Evolutionary conservation across 2,797 vertebrate species (phyloP), one percentile per base, ranked within the genome.

Genomic region (Phalanger gymnotis): DNA sequence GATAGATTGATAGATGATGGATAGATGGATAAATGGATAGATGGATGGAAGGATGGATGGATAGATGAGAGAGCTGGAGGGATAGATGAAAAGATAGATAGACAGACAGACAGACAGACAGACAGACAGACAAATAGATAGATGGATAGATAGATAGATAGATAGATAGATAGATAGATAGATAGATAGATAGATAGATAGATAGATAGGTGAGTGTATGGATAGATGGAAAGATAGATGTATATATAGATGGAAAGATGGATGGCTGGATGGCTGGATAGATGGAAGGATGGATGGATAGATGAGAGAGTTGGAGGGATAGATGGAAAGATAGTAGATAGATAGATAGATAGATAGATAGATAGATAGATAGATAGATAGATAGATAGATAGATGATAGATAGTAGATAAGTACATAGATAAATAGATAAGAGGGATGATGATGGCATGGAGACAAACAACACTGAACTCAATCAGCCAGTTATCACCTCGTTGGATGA

Each of bases 401-500:
- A 58, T 9, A 30, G 28, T n/a, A n/a, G n/a, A n/a, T n/a, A n/a
- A n/a, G n/a, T n/a, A n/a, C n/a, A 58, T 30, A 30, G 28, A 31
- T 30, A 30, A 25, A 12, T 30, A 12, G 57, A 58, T 58, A 25
- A 11, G 14, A 61, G 11, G 2, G 19, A 19, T 81, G 66, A 25
- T 81, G n/a, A 81, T 81, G n/a, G 6, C n/a, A 40, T 22, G 34
- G 66, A 54, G 53, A 57, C 12, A 28, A 73, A 94, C n/a, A 5
- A 30, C 27, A 40, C 31, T 9, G 31, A 40, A 55, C 28, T 90
- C 66, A 13, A 47, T 22, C 57, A 14, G 81, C 56, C 31, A 22
- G n/a, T 87, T 90, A 66, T 87, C 96, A 90, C 90, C 51, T 96
- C 53, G 28, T 31, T 34, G 61, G 93, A 91, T 89, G 66, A 25